phyloP scores from a whole-genome alignment of 2,797 vertebrate species.

The Darevskia nairensis region DNA sequence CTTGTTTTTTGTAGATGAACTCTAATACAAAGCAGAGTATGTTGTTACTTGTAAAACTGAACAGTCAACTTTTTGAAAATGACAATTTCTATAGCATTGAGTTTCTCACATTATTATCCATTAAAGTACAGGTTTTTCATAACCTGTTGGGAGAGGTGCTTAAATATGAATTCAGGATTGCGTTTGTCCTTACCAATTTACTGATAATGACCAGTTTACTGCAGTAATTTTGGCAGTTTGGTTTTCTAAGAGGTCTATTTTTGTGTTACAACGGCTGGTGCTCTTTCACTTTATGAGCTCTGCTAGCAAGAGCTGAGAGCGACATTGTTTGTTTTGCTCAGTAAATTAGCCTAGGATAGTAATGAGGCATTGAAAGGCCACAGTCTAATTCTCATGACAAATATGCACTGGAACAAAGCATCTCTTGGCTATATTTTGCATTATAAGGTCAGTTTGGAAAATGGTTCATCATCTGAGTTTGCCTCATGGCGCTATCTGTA shows the following conservation, averaged over 20 bases:
- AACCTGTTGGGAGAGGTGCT: background rate
- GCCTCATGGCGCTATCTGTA: background rate
- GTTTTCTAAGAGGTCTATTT: slow-evolving; percentile 28
- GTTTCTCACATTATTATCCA: slow-evolving; percentile 21
- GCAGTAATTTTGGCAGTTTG: slow-evolving; percentile 19
- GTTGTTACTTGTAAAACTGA: background rate
- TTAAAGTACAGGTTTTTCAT: background rate
- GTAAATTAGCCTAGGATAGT: background rate
- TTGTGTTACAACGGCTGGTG: slow-evolving; percentile 5
- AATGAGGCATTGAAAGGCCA: background rate
- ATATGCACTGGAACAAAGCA: background rate
- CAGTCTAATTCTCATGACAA: slow-evolving; percentile 1
- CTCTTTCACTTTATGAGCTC: slow-evolving; percentile 11
- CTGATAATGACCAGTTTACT: slow-evolving; percentile 19
- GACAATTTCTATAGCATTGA: slow-evolving; percentile 9
- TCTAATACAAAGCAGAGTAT: slow-evolving; percentile 19
- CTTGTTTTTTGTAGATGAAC: background rate
- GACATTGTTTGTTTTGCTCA: slow-evolving; percentile 22
- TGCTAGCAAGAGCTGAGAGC: background rate
- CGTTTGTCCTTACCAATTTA: background rate
- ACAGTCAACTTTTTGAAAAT: slow-evolving; percentile 5
- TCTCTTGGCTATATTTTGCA: background rate
- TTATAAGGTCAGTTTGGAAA: background rate
- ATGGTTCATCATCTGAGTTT: background rate
- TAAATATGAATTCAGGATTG: slow-evolving; percentile 22